Conservation (phyloP, 2,797 vertebrate species). For the Myripristis jacobus region DNA sequence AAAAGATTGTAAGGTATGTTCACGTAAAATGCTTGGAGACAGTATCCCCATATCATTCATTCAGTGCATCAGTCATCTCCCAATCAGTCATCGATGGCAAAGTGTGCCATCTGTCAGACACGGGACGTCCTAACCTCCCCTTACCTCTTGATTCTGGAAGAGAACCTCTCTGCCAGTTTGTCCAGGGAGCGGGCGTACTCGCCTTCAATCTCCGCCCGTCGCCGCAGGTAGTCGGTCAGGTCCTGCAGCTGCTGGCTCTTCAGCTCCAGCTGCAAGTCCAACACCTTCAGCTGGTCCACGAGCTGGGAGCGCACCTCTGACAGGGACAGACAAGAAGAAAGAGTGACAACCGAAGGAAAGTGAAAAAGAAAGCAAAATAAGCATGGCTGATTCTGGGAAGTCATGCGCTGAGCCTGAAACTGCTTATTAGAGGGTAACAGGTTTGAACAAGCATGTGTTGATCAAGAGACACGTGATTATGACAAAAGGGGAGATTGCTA, state of each 20-base stretch:
- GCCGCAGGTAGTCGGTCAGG: conserved; percentile 81
- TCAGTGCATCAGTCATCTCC: no score
- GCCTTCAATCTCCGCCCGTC: conserved; percentile 83
- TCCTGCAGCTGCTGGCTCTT: conserved; percentile 85
- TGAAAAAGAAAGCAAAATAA: background rate
- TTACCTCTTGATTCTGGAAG: conserved; percentile 80
- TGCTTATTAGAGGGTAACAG: background rate
- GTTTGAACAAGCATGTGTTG: background rate
- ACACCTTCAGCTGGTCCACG: conserved; percentile 82
- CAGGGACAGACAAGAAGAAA: background rate
- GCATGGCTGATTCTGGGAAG: conserved; percentile 36
- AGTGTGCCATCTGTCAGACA: background rate
- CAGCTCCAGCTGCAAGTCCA: conserved; percentile 84
- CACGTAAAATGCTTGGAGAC: background rate
- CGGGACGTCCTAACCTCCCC: background rate
- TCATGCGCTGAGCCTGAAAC: conserved; percentile 1
- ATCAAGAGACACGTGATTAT: background rate
- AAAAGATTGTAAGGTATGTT: background rate
- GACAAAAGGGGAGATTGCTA: background rate
- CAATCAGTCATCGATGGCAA: background rate
- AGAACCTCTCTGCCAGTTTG: conserved; percentile 81
- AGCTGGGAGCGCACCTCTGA: conserved; percentile 85
- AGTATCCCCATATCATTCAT: background rate
- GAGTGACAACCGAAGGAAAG: background rate
- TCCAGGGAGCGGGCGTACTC: conserved; percentile 84